Conservation (phyloP, 2,797 vertebrate genomes). For the Hippoglossus hippoglossus region DNA sequence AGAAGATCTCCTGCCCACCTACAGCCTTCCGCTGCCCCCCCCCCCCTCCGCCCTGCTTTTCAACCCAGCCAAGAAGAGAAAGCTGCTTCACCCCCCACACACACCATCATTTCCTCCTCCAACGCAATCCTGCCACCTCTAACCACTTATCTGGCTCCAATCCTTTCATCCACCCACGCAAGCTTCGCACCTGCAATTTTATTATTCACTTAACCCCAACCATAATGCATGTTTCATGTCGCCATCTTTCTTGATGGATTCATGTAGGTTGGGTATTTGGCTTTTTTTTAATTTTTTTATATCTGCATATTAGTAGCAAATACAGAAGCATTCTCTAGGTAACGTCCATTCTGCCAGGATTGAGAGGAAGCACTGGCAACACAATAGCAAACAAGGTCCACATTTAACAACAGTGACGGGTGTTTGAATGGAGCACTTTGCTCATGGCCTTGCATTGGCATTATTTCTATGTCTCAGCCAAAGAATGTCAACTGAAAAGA, state of each 20-base stretch:
- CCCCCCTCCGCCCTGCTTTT: slow-evolving; percentile 33
- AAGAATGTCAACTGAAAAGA: not conserved
- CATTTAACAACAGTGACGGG: not conserved
- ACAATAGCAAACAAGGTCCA: slow-evolving; percentile 22
- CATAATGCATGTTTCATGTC: slow-evolving; percentile 21
- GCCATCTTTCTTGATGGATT: slow-evolving; percentile 25
- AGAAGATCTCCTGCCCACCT: slow-evolving; percentile 49
- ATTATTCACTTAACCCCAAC: slow-evolving; percentile 40
- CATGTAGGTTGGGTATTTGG: not conserved
- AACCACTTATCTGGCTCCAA: slow-evolving; percentile 16
- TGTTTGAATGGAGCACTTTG: slow-evolving; percentile 10
- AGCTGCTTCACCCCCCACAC: slow-evolving; percentile 24
- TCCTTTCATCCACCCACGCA: slow-evolving; percentile 42
- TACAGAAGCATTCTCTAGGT: slow-evolving; percentile 7
- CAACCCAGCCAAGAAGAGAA: slow-evolving; percentile 36
- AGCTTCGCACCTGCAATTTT: slow-evolving; percentile 43
- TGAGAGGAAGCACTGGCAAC: slow-evolving; percentile 5
- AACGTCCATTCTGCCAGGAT: not conserved
- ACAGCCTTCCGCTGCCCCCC: slow-evolving; percentile 25
- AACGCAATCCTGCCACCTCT: slow-evolving; percentile 25
- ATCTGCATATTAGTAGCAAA: slow-evolving; percentile 23
- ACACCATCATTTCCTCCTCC: slow-evolving; percentile 32
- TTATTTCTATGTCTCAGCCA: not conserved
- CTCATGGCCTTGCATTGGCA: not conserved
- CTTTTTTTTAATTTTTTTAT: slow-evolving; percentile 25